A percentile compares a stretch with the other conserved stretches of the same genome.
phyloP scores from a whole-genome alignment of 2,113 vertebrate genomes.

The Labrus mixtus region DNA sequence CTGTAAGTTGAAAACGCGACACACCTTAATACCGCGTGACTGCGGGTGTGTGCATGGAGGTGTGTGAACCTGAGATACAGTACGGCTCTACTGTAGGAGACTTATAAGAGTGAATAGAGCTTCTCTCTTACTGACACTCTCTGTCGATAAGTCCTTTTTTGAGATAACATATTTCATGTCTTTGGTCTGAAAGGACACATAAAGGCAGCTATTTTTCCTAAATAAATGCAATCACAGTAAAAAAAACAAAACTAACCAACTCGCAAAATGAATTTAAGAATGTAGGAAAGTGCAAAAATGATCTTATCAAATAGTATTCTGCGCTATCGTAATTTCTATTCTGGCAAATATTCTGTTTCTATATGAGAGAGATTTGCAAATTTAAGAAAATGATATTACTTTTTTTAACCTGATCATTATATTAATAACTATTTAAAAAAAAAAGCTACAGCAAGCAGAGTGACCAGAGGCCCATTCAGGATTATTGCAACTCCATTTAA shows the following conservation, averaged over 20 bases:
- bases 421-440: slow-evolving; percentile 1
- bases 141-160: slow-evolving; percentile 12
- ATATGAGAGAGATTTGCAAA: neutral
- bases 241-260: neutral
- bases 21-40: slow-evolving; percentile 35
- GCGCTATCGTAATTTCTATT: neutral
- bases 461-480: slow-evolving; percentile 8
- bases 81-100: slow-evolving; percentile 21
- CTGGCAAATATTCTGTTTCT: neutral
- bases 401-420: neutral
- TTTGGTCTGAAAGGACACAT: slow-evolving; percentile 1
- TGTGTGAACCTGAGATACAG: slow-evolving; percentile 17
- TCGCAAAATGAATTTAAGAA: slow-evolving; percentile 4
- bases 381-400: neutral
- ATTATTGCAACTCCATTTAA: slow-evolving; percentile 21
- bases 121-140: neutral
- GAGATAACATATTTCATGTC: slow-evolving; percentile 37
- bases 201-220: neutral
- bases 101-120: slow-evolving; percentile 43
- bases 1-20: slow-evolving; percentile 16
- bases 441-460: slow-evolving; percentile 12
- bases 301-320: slow-evolving; percentile 1
- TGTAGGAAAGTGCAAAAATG: neutral
- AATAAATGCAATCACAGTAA: neutral
- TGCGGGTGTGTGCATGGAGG: slow-evolving; percentile 18